Evolutionary conservation across 2,797 vertebrate species (phyloP).

Genomic region (Peromyscus eremicus): DNA sequence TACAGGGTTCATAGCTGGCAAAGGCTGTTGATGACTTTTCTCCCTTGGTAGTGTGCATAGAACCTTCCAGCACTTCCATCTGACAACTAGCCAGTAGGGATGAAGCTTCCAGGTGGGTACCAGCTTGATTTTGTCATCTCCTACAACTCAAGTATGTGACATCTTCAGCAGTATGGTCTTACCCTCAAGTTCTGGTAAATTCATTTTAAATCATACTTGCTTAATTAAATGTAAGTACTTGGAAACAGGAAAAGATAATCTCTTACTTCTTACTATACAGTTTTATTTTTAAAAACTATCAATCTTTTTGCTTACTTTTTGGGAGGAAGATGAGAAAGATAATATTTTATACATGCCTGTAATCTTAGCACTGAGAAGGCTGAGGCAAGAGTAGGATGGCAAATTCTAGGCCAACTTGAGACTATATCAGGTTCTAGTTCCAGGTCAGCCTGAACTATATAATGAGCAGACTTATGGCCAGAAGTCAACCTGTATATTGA

Average conservation of each 20-base stretch:
- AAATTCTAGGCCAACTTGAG: neutral
- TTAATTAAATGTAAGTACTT: conserved; percentile 34
- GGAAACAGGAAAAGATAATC: neutral
- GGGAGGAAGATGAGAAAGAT: neutral
- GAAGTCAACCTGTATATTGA: conserved; percentile 87
- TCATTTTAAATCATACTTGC: neutral
- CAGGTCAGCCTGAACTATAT: neutral
- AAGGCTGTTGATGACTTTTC: neutral
- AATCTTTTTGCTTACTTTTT: neutral
- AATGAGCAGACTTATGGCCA: conserved; percentile 87
- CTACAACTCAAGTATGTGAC: neutral
- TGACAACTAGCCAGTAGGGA: neutral
- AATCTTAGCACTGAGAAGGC: neutral
- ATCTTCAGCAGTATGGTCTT: neutral
- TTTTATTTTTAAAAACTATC: neutral
- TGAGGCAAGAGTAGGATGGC: neutral
- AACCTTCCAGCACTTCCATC: neutral
- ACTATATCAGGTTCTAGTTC: neutral
- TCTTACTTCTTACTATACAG: conserved; percentile 51
- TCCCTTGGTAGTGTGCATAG: neutral
- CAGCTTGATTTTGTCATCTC: neutral
- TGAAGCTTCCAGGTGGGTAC: neutral
- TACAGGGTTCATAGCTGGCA: neutral
- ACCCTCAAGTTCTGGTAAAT: neutral
- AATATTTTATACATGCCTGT: neutral